A percentile compares a stretch with the other conserved stretches of the same genome.
These are phyloP conservation scores for Bombus balteatus DNA, from an alignment of 1,140 invertebrate genomes.

Conservation along the genomic window DNA sequence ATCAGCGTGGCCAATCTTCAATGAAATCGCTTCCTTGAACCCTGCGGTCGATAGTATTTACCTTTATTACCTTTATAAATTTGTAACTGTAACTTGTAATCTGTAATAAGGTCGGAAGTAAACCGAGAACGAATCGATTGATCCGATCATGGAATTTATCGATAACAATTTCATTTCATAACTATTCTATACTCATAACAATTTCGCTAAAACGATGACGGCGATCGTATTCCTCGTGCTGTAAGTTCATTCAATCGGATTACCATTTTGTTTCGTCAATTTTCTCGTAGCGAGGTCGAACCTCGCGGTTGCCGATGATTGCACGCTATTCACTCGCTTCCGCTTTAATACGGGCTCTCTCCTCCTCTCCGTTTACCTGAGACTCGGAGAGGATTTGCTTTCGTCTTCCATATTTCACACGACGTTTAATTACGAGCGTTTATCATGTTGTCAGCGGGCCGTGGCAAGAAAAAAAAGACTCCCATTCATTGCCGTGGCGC, in stretches of 20 bases:
- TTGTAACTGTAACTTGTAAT: neutral
- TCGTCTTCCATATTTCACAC: conserved; percentile 23
- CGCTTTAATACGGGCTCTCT: conserved; percentile 1
- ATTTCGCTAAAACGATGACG: conserved; percentile 11
- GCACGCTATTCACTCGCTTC: conserved; percentile 31
- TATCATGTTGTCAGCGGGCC: conserved; percentile 19
- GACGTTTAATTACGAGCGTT: conserved; percentile 42
- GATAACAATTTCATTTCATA: conserved; percentile 22
- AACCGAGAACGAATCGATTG: neutral
- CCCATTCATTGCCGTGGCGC: neutral
- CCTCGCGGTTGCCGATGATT: conserved; percentile 36
- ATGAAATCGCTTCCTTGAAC: neutral
- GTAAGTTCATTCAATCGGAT: conserved; percentile 27
- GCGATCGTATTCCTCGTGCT: neutral
- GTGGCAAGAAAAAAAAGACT: neutral
- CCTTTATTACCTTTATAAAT: conserved; percentile 25
- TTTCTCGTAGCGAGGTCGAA: neutral
- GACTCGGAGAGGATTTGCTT: neutral
- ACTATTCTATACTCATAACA: no score
- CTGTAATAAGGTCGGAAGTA: neutral
- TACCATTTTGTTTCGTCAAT: conserved; percentile 16
- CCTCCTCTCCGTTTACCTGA: no score
- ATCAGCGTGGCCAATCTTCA: neutral
- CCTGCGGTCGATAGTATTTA: neutral
- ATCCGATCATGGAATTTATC: conserved; percentile 6